Base-by-base conservation (phyloP, 1,140 invertebrate species). In the Dreissena polymorpha region DNA sequence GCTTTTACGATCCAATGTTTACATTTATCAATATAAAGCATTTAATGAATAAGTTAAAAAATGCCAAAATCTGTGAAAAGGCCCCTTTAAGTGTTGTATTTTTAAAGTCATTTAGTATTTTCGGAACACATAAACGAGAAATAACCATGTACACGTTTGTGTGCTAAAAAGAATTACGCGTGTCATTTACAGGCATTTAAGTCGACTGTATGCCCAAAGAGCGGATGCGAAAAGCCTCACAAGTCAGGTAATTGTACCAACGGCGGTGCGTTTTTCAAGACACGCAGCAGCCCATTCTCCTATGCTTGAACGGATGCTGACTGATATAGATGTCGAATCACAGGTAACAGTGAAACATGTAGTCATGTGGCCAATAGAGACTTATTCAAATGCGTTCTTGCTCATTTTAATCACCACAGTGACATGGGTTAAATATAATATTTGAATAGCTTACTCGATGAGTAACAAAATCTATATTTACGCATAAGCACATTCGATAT, bases 241-340 rank as follows among this genome's bases (percentile, higher is more conserved):
- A n/a, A 14, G 8, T 16, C 63, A 21, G 18, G 16, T 23, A 13
- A 29, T 12, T 7, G 63, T 39, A 10, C 64, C 49, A 18, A 7
- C 67, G 7, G 27, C 53, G 5, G 60, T 21, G 60, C 13, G 12
- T 12, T 18, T 51, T 55, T 1, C 63, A 27, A 0, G 18, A 78
- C 10, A 23, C 57, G 21, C 49, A 29, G n/a, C n/a, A 12, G 64
- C 75, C 1, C 69, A 51, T 23, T 78, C 75, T 16, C 75, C 75
- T 27, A 78, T 78, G 75, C 60, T 78, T 6, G 21, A 65, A 25
- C 49, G 75, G 64, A 78, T 78, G 75, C n/a, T 78, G 0, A 65
- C 64, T 29, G 69, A 78, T 25, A 78, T 25, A 21, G 75, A 78
- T 55, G 64, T 67, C 67, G 23, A 60, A 67, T 68, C 67, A 21